Evolutionary conservation across 1,140 invertebrate species (phyloP).

Genomic region (Hycleus cichorii): DNA sequence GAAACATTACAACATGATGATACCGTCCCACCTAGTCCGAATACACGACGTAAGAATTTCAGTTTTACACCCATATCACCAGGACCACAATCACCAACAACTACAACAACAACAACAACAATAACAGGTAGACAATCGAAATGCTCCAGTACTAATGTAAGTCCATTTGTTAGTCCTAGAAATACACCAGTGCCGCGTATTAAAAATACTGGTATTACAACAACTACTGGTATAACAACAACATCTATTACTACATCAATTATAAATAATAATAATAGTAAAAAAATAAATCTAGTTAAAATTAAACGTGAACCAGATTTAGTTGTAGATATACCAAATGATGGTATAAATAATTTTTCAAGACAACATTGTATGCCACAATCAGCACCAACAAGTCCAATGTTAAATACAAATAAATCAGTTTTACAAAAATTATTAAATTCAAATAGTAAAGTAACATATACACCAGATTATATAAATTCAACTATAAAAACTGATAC

Average conservation of each 20-base stretch:
- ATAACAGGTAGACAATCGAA: slow-evolving; percentile 43
- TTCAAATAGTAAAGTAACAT: slow-evolving; percentile 33
- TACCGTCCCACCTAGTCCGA: slow-evolving; percentile 50
- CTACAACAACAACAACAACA: slow-evolving; percentile 46
- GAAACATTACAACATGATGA: slow-evolving; percentile 43
- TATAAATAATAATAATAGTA: slow-evolving; percentile 19
- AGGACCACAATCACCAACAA: slow-evolving; percentile 54
- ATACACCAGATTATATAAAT: slow-evolving; percentile 39
- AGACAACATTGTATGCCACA: slow-evolving; percentile 42
- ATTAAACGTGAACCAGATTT: slow-evolving; percentile 33
- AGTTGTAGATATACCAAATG: slow-evolving; percentile 24
- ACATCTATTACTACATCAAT: too few relatives aligned
- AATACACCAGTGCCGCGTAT: slow-evolving; percentile 62
- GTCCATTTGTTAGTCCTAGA: slow-evolving; percentile 77
- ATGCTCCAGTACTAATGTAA: slow-evolving; percentile 53
- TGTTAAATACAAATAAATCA: slow-evolving; percentile 36
- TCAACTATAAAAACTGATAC: slow-evolving; percentile 34
- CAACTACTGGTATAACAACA: too few relatives aligned
- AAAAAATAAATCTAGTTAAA: slow-evolving; percentile 17
- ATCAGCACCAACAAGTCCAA: slow-evolving; percentile 52
- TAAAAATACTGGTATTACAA: slow-evolving; percentile 17
- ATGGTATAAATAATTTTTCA: slow-evolving; percentile 31
- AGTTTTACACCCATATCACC: slow-evolving; percentile 63
- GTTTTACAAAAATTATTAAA: slow-evolving; percentile 32
- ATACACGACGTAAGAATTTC: slow-evolving; percentile 61